phyloP scores from a whole-genome alignment of 37 sponge, comb jelly and placozoan genomes.

The Chondrosia reniformis region DNA sequence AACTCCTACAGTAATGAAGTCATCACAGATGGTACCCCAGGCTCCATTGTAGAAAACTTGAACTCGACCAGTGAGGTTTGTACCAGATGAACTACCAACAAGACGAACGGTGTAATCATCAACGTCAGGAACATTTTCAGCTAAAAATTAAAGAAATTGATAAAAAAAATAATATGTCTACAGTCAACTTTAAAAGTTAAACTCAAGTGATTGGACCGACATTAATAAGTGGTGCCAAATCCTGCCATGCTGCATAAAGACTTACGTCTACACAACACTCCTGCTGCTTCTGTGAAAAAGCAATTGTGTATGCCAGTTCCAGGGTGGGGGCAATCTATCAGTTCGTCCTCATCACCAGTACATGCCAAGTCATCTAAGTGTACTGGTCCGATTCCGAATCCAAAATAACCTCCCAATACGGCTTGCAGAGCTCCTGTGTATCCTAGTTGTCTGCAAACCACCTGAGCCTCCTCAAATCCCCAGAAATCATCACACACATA shows the following conservation, averaged over 20 bases:
- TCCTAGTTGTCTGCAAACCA: slow-evolving; percentile 17
- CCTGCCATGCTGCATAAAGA: no score
- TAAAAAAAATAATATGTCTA: no score
- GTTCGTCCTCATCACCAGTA: slow-evolving; percentile 18
- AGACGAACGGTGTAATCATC: slow-evolving; percentile 22
- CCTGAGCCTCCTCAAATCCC: background rate
- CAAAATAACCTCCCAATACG: no score
- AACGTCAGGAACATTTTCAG: background rate
- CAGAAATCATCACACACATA: background rate
- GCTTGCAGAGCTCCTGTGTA: no score
- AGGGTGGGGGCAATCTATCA: slow-evolving; percentile 21
- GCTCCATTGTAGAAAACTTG: slow-evolving; percentile 8
- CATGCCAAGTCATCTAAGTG: slow-evolving; percentile 38
- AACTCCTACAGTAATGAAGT: background rate
- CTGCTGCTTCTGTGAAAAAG: slow-evolving; percentile 2
- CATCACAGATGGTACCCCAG: slow-evolving; percentile 26
- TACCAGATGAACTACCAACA: background rate
- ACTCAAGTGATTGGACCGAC: no score
- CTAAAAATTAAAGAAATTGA: background rate
- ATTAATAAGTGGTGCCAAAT: no score
- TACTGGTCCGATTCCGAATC: no score
- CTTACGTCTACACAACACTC: slow-evolving; percentile 1
- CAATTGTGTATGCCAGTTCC: slow-evolving; percentile 14
- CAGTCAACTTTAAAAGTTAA: no score
- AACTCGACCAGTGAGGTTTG: slow-evolving; percentile 9